Evolutionary conservation across 2,888 invertebrate species (phyloP), one percentile per base, ranked within the genome.

Genomic region (Hoplodrina ambigua): DNA sequence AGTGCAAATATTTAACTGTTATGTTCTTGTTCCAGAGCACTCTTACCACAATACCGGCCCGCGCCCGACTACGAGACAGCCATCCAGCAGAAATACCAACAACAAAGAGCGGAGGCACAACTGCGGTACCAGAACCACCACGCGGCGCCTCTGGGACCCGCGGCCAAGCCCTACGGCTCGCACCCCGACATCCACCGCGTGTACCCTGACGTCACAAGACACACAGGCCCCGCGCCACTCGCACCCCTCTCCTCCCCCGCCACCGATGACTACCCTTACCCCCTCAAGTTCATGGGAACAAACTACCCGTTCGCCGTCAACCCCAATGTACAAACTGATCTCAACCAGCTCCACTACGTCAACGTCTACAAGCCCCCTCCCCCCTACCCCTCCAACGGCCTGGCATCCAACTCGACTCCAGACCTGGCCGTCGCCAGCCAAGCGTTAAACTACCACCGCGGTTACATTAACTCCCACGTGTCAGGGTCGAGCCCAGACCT

Each of bases 41-140:
- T 98, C 78, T 91, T 98, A n/a, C 98, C 98, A 0, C 97, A 97
- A 0, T 98, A 98, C 91, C 97, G 99, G 4, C 98, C 98, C 0
- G 98, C 99, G 1, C 99, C 99, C 0, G 99, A 99, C 94, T 99
- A 99, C 92, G 99, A 99, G 89, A 98, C 98, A 0, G 99, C 99
- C 17, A 96, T 99, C 74, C 98, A 98, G 89, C 97, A 98, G 86
- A 98, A 98, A 90, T 98, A 98, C 92, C 96, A 97, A 59, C 96
- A 96, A 52, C 94, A 94, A 50, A 75, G 94, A 11, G 86, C 93
- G 0, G 93, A 95, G 57, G 93, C 94, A 0, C 92, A 93, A 69
- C 88, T 94, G 0, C 92, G 95, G 0, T 95, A 93, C 84, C 94
- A 93, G 76, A 91, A 87, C 85, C 94, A 91, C 75, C 92, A 91